phyloP scores from a whole-genome alignment of 2,797 vertebrate genomes.

The Enoplosus armatus region DNA sequence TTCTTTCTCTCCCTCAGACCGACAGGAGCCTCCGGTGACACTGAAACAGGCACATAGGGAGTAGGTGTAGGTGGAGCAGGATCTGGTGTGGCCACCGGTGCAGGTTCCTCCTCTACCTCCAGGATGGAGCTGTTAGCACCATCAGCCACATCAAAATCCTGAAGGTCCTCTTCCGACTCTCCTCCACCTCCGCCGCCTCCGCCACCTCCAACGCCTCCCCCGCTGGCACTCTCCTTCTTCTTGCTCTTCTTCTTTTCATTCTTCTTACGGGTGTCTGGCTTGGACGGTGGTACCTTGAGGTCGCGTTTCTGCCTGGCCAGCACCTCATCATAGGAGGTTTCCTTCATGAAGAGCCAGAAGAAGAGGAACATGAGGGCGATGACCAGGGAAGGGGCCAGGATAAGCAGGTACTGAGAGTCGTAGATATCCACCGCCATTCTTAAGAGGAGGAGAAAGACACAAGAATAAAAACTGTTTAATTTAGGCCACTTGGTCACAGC shows the following conservation, averaged over 20 bases:
- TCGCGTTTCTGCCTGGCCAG: constrained; percentile 95
- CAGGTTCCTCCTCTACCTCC: constrained; percentile 85
- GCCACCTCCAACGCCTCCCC: constrained; percentile 85
- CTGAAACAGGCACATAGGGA: constrained; percentile 58
- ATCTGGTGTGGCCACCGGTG: constrained; percentile 67
- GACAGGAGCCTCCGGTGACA: constrained; percentile 75
- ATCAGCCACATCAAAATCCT: constrained; percentile 90
- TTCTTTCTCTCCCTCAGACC: constrained; percentile 93
- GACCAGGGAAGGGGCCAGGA: constrained; percentile 95
- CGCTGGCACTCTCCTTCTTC: constrained; percentile 92
- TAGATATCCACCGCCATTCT: constrained; percentile 96
- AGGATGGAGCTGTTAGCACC: constrained; percentile 77
- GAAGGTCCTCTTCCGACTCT: constrained; percentile 93
- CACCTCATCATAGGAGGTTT: constrained; percentile 97
- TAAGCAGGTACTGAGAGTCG: constrained; percentile 96
- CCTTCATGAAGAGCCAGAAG: constrained; percentile 99
- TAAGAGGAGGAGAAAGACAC: constrained; percentile 36
- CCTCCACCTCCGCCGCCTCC: constrained; percentile 89
- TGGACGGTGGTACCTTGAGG: constrained; percentile 87
- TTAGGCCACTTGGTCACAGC: neutral
- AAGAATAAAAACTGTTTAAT: constrained; percentile 1
- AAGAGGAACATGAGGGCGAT: constrained; percentile 97
- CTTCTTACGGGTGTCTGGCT: constrained; percentile 93
- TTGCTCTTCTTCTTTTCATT: constrained; percentile 97
- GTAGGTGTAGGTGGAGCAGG: constrained; percentile 62